phyloP scores from a whole-genome alignment of 2,113 vertebrate genomes.

The Hippocampus mohnikei region DNA sequence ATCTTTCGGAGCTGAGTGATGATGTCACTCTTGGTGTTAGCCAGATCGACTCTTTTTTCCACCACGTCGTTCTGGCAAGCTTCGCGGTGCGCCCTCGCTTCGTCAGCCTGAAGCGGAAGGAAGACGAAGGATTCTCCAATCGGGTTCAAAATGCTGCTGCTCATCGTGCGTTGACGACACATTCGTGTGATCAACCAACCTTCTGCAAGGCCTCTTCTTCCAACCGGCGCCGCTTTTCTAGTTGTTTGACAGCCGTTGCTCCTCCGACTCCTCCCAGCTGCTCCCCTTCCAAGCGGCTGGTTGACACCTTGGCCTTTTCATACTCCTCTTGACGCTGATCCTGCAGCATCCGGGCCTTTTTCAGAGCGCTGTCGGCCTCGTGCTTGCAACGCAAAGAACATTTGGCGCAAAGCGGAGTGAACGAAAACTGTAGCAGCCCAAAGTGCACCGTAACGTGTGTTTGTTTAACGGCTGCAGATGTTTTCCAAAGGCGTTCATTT shows the following conservation, averaged over 20 bases:
- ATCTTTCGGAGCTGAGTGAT: constrained; percentile 87
- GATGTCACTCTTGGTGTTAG: constrained; percentile 85
- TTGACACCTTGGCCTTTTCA: constrained; percentile 87
- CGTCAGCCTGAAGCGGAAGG: constrained; percentile 77
- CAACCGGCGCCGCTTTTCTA: constrained; percentile 86
- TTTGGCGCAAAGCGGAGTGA: neutral
- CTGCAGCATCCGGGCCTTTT: constrained; percentile 85
- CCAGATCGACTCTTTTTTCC: constrained; percentile 82
- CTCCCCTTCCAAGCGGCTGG: constrained; percentile 88
- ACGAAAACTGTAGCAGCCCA: neutral
- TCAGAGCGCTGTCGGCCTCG: constrained; percentile 85
- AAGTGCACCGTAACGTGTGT: neutral
- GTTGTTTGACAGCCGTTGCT: constrained; percentile 74
- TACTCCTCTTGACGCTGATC: constrained; percentile 90
- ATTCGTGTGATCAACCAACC: constrained; percentile 40
- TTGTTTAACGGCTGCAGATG: neutral
- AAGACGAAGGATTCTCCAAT: neutral
- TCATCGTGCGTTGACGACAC: neutral
- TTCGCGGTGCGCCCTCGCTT: constrained; percentile 88
- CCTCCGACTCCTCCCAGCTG: constrained; percentile 72
- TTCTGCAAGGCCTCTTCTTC: constrained; percentile 94
- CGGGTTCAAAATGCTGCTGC: neutral
- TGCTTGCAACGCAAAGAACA: constrained; percentile 69
- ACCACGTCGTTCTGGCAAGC: constrained; percentile 82
- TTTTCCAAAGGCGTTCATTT: neutral